Evolutionary conservation across 2,113 vertebrate genomes (phyloP), one percentile per base, ranked within the genome.

Genomic region (Pipra filicauda): DNA sequence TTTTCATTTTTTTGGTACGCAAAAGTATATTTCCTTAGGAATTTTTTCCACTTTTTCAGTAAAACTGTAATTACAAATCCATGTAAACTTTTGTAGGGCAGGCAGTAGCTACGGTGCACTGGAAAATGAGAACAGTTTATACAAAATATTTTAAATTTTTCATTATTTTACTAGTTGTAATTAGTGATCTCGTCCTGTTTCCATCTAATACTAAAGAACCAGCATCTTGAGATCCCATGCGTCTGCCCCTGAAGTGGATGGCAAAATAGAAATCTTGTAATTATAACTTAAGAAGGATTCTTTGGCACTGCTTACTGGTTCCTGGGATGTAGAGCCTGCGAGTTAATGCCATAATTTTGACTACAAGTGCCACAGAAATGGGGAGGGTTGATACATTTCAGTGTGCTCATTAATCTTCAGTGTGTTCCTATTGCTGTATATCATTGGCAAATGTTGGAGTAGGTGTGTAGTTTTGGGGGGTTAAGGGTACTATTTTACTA

Each of bases 181-280:
- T 95, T 71, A 62, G 82, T 17, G 1, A 86, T 74, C 51, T 88
- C 2, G 2, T 78, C 88, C 91, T 59, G 21, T 51, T 92, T 96
- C 33, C 44, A 72, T 78, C 58, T 79, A 82, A 89, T 75, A 52
- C 76, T 82, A 74, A 89, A 94, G 73, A 86, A 49, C 55, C 95
- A 72, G 43, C 79, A 75, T 91, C 41, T 18, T 41, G 89, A 95
- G 59, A 91, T 91, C 73, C 66, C 76, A 11, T 22, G n/a, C 54
- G 35, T 76, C 23, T 82, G 35, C 71, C 89, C 61, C 85, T 91
- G 46, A 93, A 97, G 88, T 95, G 79, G 67, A 70, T 88, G 67
- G 84, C 66, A 89, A 94, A 96, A 91, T 80, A 96, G 58, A 96
- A 97, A 96, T 75, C 75, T 81, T 66, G 66, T 84, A 75, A 89